phyloP scores from a whole-genome alignment of 2,113 vertebrate species.

The Zosterops hypoxanthus region DNA sequence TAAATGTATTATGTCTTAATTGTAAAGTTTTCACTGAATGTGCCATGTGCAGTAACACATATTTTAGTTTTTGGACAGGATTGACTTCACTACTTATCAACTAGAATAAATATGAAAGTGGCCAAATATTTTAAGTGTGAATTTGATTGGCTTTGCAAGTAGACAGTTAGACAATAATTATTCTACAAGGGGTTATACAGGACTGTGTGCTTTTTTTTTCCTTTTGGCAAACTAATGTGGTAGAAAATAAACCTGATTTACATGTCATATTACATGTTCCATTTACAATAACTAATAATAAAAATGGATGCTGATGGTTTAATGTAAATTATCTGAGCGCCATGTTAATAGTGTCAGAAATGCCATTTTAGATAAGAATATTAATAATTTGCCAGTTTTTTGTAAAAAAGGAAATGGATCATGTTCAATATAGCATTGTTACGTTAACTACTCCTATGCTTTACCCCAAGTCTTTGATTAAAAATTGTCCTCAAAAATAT shows the following conservation, averaged over 20 bases:
- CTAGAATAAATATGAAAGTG: not conserved
- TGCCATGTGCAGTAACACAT: not conserved
- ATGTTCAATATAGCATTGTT: not conserved
- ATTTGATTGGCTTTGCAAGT: not conserved
- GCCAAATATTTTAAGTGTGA: not conserved
- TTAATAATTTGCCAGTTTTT: not conserved
- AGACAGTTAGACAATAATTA: not conserved
- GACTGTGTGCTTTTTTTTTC: not conserved
- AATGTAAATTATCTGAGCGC: not conserved
- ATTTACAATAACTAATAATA: not conserved
- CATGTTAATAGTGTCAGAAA: not conserved
- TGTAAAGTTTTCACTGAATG: not conserved
- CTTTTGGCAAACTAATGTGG: not conserved
- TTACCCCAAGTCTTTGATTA: not conserved
- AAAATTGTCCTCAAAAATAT: not conserved
- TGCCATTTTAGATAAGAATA: not conserved
- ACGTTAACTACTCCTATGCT: not conserved
- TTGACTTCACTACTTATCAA: not conserved
- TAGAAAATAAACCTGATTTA: not conserved
- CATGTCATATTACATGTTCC: not conserved
- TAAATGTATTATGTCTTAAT: not conserved
- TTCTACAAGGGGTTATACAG: not conserved
- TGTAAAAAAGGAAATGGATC: not conserved
- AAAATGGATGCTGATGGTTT: not conserved
- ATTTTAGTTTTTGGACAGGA: not conserved